phyloP scores from a whole-genome alignment of 2,888 invertebrate species.

The Harmothoe impar region DNA sequence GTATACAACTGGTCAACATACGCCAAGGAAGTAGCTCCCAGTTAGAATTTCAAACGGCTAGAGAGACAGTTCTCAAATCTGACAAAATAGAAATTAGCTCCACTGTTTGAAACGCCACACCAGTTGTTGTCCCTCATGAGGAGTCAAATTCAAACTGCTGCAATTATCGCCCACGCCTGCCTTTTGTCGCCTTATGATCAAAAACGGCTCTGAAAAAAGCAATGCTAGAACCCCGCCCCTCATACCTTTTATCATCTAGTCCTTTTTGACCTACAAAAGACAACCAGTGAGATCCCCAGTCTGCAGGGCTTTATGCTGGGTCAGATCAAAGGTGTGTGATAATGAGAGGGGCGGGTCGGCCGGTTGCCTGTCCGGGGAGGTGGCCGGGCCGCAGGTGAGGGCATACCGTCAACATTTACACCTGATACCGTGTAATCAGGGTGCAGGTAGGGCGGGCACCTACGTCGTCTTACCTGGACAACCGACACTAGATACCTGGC shows the following conservation, averaged over 20 bases:
- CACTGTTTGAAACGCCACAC: too few species aligned
- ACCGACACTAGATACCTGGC: constrained; percentile 30
- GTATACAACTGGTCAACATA: too few species aligned
- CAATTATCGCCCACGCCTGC: constrained; percentile 38
- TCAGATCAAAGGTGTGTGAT: neutral
- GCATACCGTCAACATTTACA: constrained; percentile 5
- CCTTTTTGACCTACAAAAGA: neutral
- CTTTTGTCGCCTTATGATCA: constrained; percentile 16
- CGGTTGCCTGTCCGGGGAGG: neutral
- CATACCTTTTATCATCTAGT: neutral
- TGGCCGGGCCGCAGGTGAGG: constrained; percentile 12
- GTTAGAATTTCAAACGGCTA: too few species aligned
- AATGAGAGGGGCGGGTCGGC: neutral
- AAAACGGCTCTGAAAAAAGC: neutral
- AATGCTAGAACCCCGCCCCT: neutral
- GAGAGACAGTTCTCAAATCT: too few species aligned
- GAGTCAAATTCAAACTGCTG: constrained; percentile 17
- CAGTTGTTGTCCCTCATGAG: neutral
- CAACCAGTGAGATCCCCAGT: neutral
- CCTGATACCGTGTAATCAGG: constrained; percentile 41
- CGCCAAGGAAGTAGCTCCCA: too few species aligned
- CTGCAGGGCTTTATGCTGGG: neutral
- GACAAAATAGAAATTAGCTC: too few species aligned
- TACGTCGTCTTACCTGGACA: neutral
- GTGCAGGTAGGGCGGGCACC: neutral